Evolutionary conservation across 1,140 invertebrate genomes (phyloP).

Genomic region (Liolophura sinensis): DNA sequence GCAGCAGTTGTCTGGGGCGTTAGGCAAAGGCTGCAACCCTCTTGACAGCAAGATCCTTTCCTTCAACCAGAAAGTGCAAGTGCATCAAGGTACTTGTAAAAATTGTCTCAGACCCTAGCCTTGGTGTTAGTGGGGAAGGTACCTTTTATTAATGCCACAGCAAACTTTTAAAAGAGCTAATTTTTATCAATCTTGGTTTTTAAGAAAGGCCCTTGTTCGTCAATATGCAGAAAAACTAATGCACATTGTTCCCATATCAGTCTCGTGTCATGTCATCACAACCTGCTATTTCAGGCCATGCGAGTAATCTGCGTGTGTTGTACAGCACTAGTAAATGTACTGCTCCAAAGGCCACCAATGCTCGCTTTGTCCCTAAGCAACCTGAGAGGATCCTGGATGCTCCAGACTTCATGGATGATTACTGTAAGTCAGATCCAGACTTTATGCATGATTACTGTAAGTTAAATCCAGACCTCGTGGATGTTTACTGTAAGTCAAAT

Average conservation of each 20-base stretch:
- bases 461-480: too few relatives aligned
- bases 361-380: conserved; percentile 78
- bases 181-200: too few relatives aligned
- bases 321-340: conserved; percentile 77
- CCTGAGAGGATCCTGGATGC: conserved; percentile 95
- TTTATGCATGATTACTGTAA: too few relatives aligned
- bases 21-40: conserved; percentile 46
- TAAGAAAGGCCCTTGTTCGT: background rate
- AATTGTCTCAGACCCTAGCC: too few relatives aligned
- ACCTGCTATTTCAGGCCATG: conserved; percentile 66
- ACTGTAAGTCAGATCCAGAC: conserved; percentile 71
- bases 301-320: conserved; percentile 85
- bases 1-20: conserved; percentile 68
- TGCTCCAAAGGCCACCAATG: conserved; percentile 66
- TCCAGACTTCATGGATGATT: conserved; percentile 96
- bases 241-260: background rate
- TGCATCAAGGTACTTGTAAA: conserved; percentile 77
- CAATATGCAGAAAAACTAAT: background rate
- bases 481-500: too few relatives aligned
- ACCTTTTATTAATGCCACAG: too few relatives aligned
- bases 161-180: too few relatives aligned
- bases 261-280: background rate
- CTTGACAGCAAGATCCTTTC: conserved; percentile 66
- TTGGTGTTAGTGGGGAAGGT: too few relatives aligned
- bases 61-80: conserved; percentile 83